These are phyloP conservation scores for Andricus grossulariae DNA, from an alignment of 1,140 invertebrate genomes.

Conservation along the genomic window DNA sequence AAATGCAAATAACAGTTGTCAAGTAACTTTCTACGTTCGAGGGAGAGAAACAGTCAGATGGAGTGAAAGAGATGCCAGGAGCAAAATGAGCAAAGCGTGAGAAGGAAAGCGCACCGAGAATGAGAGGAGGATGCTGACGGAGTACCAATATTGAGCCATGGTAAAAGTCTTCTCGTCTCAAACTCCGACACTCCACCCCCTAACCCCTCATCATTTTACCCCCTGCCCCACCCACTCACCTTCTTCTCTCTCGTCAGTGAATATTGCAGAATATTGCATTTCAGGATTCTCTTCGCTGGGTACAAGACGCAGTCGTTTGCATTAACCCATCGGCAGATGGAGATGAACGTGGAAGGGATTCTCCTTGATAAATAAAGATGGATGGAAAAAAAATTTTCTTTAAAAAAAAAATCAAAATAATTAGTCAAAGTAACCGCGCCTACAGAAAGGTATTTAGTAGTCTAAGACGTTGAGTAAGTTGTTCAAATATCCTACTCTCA, in stretches of 20 bases:
- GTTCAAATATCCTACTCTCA: no score
- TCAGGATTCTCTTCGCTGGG: slow-evolving; percentile 35
- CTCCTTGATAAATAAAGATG: not conserved
- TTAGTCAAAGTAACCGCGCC: no score
- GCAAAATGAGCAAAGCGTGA: slow-evolving; percentile 43
- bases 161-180: slow-evolving; percentile 60
- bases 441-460: no score
- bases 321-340: slow-evolving; percentile 34
- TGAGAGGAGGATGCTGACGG: slow-evolving; percentile 47
- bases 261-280: slow-evolving; percentile 65
- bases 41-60: slow-evolving; percentile 38
- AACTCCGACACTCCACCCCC: slow-evolving; percentile 30
- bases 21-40: slow-evolving; percentile 59
- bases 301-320: slow-evolving; percentile 27
- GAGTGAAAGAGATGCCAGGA: slow-evolving; percentile 38
- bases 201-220: slow-evolving; percentile 40
- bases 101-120: slow-evolving; percentile 38
- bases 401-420: no score
- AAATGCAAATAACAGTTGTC: slow-evolving; percentile 70
- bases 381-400: not conserved
- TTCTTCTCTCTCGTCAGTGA: slow-evolving; percentile 52
- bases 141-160: slow-evolving; percentile 67
- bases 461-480: no score
- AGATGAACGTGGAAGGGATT: slow-evolving; percentile 29
- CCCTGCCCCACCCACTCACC: slow-evolving; percentile 29